phyloP scores from a whole-genome alignment of 2,113 vertebrate genomes.

The Psilopogon haemacephalus region DNA sequence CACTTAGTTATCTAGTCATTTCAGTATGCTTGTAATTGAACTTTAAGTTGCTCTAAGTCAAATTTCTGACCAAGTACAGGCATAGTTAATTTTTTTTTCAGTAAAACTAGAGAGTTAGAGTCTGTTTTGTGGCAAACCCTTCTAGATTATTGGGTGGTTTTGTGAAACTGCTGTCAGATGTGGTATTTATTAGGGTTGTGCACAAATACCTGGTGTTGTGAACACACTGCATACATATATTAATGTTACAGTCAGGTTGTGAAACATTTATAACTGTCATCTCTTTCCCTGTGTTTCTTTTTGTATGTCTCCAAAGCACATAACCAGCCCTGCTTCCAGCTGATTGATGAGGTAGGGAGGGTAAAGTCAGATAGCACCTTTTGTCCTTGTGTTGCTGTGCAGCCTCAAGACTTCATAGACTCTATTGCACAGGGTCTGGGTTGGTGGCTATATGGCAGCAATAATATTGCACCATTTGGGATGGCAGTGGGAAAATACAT shows the following conservation, averaged over 20 bases:
- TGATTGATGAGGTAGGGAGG: neutral
- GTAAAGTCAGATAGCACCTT: neutral
- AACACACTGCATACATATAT: conserved; percentile 4
- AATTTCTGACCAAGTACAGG: neutral
- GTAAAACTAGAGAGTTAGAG: neutral
- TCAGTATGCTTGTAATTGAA: neutral
- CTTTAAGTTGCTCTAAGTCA: neutral
- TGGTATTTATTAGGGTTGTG: neutral
- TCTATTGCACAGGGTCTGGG: neutral
- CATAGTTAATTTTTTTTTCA: neutral
- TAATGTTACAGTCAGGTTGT: conserved; percentile 11
- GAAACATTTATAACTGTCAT: conserved; percentile 44
- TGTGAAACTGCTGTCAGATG: neutral
- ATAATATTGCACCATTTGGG: neutral
- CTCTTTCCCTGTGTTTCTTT: neutral
- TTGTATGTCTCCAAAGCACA: neutral
- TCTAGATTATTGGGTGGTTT: neutral
- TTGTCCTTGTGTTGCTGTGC: neutral
- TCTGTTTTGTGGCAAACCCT: neutral
- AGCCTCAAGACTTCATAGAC: neutral
- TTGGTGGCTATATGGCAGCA: neutral
- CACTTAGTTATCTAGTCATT: neutral
- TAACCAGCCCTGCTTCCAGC: neutral
- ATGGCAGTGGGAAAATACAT: neutral
- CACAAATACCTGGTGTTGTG: neutral